Evolutionary conservation across 2,797 vertebrate species (phyloP).

Genomic region (Pangasius larnaudii): DNA sequence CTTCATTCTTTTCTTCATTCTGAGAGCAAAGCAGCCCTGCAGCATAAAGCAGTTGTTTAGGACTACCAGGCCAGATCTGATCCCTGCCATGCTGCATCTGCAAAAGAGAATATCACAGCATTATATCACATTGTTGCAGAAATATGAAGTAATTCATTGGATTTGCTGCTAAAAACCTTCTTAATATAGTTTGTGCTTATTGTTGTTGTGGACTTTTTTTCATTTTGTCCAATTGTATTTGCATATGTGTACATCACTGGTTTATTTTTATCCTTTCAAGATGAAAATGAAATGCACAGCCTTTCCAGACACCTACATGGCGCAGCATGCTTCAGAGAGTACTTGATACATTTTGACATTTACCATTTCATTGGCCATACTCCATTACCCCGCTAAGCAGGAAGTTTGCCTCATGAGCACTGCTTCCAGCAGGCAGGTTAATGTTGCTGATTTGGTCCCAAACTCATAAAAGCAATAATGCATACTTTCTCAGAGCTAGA

Average conservation of each 20-base stretch:
- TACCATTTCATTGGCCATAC: constrained; percentile 46
- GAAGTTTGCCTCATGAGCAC: constrained; percentile 37
- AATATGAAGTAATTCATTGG: background rate
- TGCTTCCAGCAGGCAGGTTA: constrained; percentile 47
- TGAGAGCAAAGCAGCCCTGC: constrained; percentile 28
- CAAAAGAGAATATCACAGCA: background rate
- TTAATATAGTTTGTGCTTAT: background rate
- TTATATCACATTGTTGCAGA: background rate
- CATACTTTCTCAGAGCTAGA: constrained; percentile 40
- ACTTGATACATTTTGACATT: constrained; percentile 40
- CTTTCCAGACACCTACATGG: background rate
- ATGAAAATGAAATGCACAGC: constrained; percentile 17
- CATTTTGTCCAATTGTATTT: background rate
- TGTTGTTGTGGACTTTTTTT: background rate
- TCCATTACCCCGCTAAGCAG: constrained; percentile 43
- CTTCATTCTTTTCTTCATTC: constrained; percentile 50
- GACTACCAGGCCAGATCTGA: constrained; percentile 29
- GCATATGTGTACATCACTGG: background rate
- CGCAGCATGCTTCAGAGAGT: constrained; percentile 9
- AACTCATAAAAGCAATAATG: constrained; percentile 46
- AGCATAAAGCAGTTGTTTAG: constrained; percentile 34
- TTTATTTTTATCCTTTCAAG: constrained; percentile 2
- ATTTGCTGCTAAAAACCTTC: background rate
- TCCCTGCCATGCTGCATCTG: background rate
- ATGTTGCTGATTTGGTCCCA: constrained; percentile 39